Conservation (phyloP, 2,888 invertebrate genomes). For the Stictocephala bisonia region DNA sequence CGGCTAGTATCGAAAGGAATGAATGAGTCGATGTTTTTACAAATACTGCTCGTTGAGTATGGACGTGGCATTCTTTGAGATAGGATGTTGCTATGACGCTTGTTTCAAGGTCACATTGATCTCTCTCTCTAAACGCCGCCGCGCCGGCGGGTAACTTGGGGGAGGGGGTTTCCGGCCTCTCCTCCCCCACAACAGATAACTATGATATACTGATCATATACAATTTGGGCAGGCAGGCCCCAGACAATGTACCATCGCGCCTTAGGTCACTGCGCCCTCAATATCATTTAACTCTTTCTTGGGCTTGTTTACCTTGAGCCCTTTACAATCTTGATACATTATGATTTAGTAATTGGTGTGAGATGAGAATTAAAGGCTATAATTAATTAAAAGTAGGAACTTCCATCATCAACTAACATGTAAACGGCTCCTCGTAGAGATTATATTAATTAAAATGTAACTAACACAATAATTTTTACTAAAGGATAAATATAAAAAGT, state of each 20-base stretch:
- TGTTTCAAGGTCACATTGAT: constrained; percentile 42
- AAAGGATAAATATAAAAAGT: no score
- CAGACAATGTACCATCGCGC: constrained; percentile 29
- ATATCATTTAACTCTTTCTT: constrained; percentile 3
- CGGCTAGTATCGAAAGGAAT: constrained; percentile 33
- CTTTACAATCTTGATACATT: no score
- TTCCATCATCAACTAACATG: no score
- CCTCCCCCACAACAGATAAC: constrained; percentile 24
- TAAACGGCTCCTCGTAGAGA: no score
- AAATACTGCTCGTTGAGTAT: not conserved
- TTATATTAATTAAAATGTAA: no score
- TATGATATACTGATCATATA: constrained; percentile 47
- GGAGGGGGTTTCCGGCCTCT: constrained; percentile 46
- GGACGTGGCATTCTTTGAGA: constrained; percentile 42
- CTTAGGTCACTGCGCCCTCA: not conserved
- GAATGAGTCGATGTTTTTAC: constrained; percentile 45
- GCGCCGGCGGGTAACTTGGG: constrained; percentile 30
- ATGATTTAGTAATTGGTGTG: no score
- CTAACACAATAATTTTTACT: no score
- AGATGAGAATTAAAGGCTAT: no score
- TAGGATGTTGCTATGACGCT: constrained; percentile 46
- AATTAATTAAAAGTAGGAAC: no score
- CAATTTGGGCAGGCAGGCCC: constrained; percentile 28
- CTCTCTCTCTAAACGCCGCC: constrained; percentile 38
- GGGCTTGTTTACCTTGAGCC: not conserved